phyloP scores from a whole-genome alignment of 1,140 invertebrate species.

The Aphelinus atriplicis region DNA sequence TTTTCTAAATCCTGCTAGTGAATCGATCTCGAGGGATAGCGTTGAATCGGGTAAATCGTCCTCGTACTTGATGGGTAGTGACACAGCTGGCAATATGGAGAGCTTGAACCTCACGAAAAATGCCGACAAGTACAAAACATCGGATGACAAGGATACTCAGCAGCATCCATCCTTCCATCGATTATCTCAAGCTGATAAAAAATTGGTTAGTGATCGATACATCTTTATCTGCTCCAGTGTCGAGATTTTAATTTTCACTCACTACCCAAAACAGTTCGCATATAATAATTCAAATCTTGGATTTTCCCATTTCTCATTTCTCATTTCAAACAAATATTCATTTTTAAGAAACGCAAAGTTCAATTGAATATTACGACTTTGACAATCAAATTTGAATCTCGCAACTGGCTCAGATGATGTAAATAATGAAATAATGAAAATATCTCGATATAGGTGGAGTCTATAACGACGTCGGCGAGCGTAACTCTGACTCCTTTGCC shows the following conservation, averaged over 20 bases:
- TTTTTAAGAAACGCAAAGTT: no score
- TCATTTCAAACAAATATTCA: no score
- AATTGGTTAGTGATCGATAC: conserved; percentile 19
- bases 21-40: conserved; percentile 9
- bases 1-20: not conserved
- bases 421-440: not conserved
- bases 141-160: conserved; percentile 52
- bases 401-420: no score
- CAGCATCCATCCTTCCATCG: conserved; percentile 40
- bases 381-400: no score
- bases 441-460: conserved; percentile 24
- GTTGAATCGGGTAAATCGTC: conserved; percentile 18
- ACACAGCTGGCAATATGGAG: conserved; percentile 43
- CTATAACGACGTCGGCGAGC: conserved; percentile 9
- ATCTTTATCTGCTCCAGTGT: no score
- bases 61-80: conserved; percentile 16
- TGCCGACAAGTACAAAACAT: conserved; percentile 53
- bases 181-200: conserved; percentile 30
- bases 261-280: no score
- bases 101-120: conserved; percentile 60
- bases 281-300: no score
- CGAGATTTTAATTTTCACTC: no score
- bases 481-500: conserved; percentile 26
- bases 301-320: no score
- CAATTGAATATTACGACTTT: no score